Evolutionary conservation across 2,113 vertebrate species (phyloP).

Genomic region (Leptobrachium leishanense): DNA sequence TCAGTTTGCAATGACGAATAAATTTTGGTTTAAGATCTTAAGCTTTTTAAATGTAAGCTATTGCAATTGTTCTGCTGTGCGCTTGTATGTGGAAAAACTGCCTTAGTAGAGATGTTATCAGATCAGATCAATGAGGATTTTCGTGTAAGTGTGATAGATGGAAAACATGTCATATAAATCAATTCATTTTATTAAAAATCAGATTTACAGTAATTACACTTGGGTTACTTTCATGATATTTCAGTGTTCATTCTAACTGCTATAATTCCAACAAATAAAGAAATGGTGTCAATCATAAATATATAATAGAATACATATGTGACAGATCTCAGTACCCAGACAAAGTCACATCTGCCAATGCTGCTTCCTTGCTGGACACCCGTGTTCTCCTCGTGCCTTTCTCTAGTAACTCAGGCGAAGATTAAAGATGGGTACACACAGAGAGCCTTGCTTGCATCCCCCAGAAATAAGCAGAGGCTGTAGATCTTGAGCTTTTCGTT

Average conservation of each 20-base stretch:
- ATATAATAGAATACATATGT: no score
- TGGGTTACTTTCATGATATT: no score
- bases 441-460: no score
- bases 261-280: not conserved
- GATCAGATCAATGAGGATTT: constrained; percentile 1
- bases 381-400: no score
- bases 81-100: constrained; percentile 2
- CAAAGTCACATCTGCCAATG: no score
- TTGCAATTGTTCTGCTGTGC: not conserved
- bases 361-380: no score
- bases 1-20: not conserved
- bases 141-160: constrained; percentile 1
- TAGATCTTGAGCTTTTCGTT: no score
- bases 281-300: not conserved
- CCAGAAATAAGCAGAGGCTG: no score
- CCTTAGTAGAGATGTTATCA: not conserved
- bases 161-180: not conserved
- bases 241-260: not conserved
- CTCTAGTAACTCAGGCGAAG: no score
- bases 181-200: not conserved
- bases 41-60: not conserved
- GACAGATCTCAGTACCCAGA: no score
- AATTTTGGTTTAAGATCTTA: not conserved
- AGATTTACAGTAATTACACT: not conserved
- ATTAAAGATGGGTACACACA: no score